Conservation (phyloP, 2,888 invertebrate species). For the Lepidocyrtinus sp. region DNA sequence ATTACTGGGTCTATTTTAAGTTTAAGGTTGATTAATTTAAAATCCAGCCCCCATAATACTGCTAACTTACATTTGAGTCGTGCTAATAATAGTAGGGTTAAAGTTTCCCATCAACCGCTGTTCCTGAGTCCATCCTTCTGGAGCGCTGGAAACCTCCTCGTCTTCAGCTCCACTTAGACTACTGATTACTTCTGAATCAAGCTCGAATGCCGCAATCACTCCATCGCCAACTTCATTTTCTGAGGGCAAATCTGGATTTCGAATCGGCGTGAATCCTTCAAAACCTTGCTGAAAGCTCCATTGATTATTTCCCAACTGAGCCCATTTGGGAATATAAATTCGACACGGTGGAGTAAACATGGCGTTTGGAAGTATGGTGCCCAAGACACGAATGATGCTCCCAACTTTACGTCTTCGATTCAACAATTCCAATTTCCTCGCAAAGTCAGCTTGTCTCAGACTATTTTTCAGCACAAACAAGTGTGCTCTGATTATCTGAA, state of each 20-base stretch:
- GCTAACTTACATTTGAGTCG: conserved; percentile 33
- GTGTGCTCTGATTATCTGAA: neutral
- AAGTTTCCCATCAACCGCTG: conserved; percentile 9
- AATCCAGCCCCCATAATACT: too few relatives aligned
- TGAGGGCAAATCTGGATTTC: conserved; percentile 16
- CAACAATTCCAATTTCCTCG: conserved; percentile 25
- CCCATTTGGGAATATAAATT: conserved; percentile 52
- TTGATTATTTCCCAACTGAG: neutral
- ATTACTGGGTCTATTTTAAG: neutral
- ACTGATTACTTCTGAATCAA: conserved; percentile 31
- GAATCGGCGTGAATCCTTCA: too few relatives aligned
- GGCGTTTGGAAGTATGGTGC: conserved; percentile 34
- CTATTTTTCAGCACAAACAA: conserved; percentile 21
- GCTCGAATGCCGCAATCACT: conserved; percentile 46
- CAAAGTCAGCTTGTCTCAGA: neutral
- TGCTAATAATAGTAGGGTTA: conserved; percentile 37
- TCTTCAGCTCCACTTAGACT: conserved; percentile 31
- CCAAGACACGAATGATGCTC: conserved; percentile 53
- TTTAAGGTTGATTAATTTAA: neutral
- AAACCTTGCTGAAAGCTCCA: conserved; percentile 6
- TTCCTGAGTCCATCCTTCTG: conserved; percentile 46
- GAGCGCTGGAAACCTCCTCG: conserved; percentile 45
- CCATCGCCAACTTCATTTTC: conserved; percentile 44
- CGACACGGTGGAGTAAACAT: conserved; percentile 46
- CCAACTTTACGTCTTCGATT: conserved; percentile 49